These are phyloP conservation scores for Gavialis gangeticus DNA, from an alignment of 2,113 vertebrate genomes.

Conservation along the genomic window DNA sequence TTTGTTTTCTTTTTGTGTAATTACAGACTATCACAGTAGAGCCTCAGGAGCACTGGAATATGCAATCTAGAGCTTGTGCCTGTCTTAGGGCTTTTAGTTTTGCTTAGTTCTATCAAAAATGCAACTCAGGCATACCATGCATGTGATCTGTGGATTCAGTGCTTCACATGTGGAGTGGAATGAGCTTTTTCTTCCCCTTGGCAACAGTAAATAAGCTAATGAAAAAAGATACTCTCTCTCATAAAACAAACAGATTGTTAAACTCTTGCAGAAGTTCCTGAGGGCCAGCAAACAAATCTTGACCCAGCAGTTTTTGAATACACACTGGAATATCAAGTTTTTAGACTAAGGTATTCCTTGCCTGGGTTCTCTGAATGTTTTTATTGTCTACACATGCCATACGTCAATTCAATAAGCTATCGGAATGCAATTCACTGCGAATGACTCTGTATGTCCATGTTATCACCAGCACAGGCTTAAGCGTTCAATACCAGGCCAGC, in stretches of 20 bases:
- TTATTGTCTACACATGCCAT: background rate
- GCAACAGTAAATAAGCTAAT: conserved; percentile 20
- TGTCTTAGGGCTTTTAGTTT: background rate
- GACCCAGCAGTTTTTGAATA: background rate
- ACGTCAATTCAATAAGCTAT: background rate
- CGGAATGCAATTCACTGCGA: background rate
- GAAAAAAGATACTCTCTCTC: background rate
- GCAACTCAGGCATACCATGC: background rate
- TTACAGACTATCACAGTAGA: background rate
- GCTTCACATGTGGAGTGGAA: background rate
- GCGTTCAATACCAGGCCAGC: too few species aligned
- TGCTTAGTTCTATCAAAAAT: background rate
- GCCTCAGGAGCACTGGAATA: background rate
- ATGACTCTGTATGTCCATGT: background rate
- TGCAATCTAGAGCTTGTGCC: background rate
- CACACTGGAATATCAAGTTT: background rate
- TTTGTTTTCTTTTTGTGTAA: conserved; percentile 4
- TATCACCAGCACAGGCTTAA: too few species aligned
- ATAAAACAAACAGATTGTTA: conserved; percentile 20
- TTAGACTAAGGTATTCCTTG: background rate
- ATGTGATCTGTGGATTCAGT: background rate
- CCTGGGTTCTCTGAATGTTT: background rate
- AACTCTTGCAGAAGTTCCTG: background rate
- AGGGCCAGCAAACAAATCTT: background rate
- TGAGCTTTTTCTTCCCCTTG: background rate